Conservation (phyloP, 2,797 vertebrate genomes). For the Coendou prehensilis region DNA sequence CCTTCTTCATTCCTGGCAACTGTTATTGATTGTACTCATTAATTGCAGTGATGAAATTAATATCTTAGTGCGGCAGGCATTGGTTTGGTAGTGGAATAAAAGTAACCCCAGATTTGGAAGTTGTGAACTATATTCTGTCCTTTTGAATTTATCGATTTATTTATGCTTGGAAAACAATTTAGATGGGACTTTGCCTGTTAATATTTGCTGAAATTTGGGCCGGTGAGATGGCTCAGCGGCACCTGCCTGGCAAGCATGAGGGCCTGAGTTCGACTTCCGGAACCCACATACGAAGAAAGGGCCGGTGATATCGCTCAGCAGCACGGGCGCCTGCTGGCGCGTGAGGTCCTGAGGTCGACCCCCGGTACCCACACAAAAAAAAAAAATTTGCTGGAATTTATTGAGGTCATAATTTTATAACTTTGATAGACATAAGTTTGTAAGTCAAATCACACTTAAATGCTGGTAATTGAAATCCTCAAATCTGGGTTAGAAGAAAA, state of each 20-base stretch:
- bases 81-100: conserved; percentile 26
- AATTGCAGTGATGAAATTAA: background rate
- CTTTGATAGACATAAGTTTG: conserved; percentile 43
- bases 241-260: too few species aligned
- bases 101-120: conserved; percentile 47
- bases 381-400: background rate
- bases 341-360: too few species aligned
- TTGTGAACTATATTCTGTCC: background rate
- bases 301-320: too few species aligned
- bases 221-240: too few species aligned
- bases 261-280: too few species aligned
- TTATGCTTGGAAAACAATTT: conserved; percentile 59
- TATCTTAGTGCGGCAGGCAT: background rate
- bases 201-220: background rate
- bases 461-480: conserved; percentile 12
- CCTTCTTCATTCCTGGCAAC: background rate
- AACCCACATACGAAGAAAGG: too few species aligned
- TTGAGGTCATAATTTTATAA: conserved; percentile 1
- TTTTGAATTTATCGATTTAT: conserved; percentile 30
- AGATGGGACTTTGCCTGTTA: conserved; percentile 24
- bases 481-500: background rate
- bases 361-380: too few species aligned
- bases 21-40: background rate
- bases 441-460: background rate
- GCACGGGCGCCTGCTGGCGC: too few species aligned